Base-by-base conservation (phyloP, 2,888 invertebrate genomes). In the Zaprionus obscuricornis region DNA sequence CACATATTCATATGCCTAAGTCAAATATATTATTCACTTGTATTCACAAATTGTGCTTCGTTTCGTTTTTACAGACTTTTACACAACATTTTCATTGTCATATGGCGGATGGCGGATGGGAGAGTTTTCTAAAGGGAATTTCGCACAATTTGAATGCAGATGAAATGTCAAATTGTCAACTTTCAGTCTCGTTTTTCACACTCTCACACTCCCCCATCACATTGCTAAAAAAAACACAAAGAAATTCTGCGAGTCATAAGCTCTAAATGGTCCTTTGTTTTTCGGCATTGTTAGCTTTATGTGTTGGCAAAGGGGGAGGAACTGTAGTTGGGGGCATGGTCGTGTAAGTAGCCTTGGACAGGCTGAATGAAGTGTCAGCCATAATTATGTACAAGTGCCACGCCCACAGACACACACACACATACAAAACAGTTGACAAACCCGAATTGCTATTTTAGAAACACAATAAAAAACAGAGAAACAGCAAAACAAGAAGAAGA, bases 341-440 rank as follows among this genome's bases (percentile, higher is more conserved):
- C n/a, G n/a, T 45, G 4, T 62, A 70, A 70, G 59, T 70, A 70
- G 77, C 81, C 67, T 50, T 66, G 58, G 73, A 75, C 66, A 50
- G 54, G 47, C 50, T 42, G 58, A 67, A 75, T 76, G 64, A 70
- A 76, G 77, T 81, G 85, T 59, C 85, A 64, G 46, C 40, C 64
- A 57, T 81, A 84, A 78, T 84, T 81, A 69, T 66, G 69, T 69
- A 77, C 63, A 70, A 45, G 33, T 81, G 70, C 77, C 70, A 81
- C 81, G 77, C 85, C 74, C 69, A 65, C 62, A 20, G 47, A 37
- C 47, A 45, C 45, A 27, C 46, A n/a, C 39, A 29, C 29, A 11
- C 36, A 37, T 36, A 39, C 34, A 13, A 20, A 45, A 54, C 26
- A 66, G 74, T 77, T 77, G 67, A 71, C 82, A 77, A 65, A 62